A percentile compares a stretch with the other conserved stretches of the same genome.
phyloP scores from a whole-genome alignment of 1,140 invertebrate genomes.

The Tachypleus tridentatus region DNA sequence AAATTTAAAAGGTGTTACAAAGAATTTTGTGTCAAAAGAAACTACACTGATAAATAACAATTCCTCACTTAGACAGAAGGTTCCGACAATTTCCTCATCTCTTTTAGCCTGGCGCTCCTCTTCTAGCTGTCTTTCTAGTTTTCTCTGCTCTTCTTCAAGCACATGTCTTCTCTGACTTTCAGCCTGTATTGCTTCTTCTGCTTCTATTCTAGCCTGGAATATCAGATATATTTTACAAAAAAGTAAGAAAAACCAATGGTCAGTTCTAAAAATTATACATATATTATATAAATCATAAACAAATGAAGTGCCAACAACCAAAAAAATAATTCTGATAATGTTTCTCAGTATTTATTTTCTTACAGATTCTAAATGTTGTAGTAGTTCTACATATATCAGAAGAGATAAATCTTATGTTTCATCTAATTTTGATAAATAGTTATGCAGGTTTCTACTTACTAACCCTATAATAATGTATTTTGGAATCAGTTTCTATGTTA shows the following conservation, averaged over 20 bases:
- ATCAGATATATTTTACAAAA: neutral
- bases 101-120: constrained; percentile 67
- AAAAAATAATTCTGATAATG: neutral
- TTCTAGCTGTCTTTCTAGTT: constrained; percentile 53
- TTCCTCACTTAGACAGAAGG: constrained; percentile 47
- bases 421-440: no score
- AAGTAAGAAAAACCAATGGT: constrained; percentile 5
- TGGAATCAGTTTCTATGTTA: no score
- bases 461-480: no score
- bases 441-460: no score
- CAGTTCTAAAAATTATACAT: no score
- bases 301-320: neutral
- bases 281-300: no score
- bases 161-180: constrained; percentile 56
- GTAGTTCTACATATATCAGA: no score
- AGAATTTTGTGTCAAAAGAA: no score
- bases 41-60: no score
- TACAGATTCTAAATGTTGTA: no score
- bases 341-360: neutral
- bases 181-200: constrained; percentile 44
- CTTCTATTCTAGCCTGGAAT: constrained; percentile 47
- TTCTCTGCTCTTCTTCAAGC: constrained; percentile 50
- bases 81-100: constrained; percentile 70
- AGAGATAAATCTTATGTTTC: no score
- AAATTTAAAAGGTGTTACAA: no score